Evolutionary conservation across 2,113 vertebrate genomes (phyloP).

Genomic region (Trogon melanurus): DNA sequence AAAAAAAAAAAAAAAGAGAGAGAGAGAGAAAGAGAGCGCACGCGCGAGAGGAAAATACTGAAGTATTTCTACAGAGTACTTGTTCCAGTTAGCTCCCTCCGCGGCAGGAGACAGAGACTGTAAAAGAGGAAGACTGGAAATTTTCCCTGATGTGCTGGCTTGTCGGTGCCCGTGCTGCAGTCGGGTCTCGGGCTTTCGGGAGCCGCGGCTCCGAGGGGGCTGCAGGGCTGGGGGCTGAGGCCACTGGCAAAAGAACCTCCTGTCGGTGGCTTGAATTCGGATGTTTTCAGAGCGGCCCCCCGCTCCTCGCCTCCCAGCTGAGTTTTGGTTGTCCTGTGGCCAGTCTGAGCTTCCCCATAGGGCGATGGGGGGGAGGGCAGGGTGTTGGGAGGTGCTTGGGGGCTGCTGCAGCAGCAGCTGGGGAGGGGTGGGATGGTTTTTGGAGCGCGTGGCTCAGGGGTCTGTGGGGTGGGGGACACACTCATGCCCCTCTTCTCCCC

Average conservation of each 20-base stretch:
- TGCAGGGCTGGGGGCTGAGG: not conserved
- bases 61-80: conserved; percentile 60
- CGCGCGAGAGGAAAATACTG: conserved; percentile 59
- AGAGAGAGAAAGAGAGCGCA: not conserved
- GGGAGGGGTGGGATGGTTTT: not conserved
- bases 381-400: fast-evolving
- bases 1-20: not conserved
- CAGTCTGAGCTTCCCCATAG: not conserved
- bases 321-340: not conserved
- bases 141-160: conserved; percentile 72
- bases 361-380: fast-evolving
- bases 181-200: not conserved
- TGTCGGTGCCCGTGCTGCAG: not conserved
- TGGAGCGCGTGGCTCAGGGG: fast-evolving
- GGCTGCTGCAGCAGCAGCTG: not conserved
- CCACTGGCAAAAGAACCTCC: not conserved
- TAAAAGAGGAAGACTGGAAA: conserved; percentile 84
- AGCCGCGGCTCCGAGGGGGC: not conserved
- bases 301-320: too few relatives aligned
- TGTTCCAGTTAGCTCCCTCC: conserved; percentile 70
- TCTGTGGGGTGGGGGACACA: not conserved
- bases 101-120: conserved; percentile 63
- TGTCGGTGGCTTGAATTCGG: not conserved
- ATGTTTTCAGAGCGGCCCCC: not conserved
- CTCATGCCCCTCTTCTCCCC: not conserved